Conservation (phyloP, 2,113 vertebrate genomes). For the Hepsetus odoe region DNA sequence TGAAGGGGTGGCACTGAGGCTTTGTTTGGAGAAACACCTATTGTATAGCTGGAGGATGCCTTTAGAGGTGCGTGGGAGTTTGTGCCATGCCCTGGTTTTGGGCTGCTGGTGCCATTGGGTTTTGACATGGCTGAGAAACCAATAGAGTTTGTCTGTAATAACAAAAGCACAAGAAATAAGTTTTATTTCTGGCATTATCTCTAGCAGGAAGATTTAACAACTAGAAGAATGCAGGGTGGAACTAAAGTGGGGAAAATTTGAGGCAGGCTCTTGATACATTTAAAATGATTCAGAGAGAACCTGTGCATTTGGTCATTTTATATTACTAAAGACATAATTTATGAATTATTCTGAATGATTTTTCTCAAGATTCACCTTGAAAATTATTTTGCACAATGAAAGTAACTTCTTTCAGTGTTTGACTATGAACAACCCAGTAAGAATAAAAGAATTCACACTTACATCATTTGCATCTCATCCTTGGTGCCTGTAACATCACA, state of each 20-base stretch:
- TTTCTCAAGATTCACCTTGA: no score
- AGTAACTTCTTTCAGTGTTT: no score
- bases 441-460: no score
- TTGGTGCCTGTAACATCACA: not conserved
- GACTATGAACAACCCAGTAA: no score
- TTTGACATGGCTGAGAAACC: slow-evolving; percentile 47
- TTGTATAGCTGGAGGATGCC: slow-evolving; percentile 30
- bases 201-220: not conserved
- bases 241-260: no score
- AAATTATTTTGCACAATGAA: no score
- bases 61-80: slow-evolving; percentile 9
- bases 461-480: not conserved
- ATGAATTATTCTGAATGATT: no score
- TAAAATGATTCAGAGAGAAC: no score
- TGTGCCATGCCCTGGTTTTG: slow-evolving; percentile 35
- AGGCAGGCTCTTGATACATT: no score
- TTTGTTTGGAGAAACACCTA: not conserved
- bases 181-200: not conserved
- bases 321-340: no score
- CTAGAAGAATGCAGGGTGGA: no score
- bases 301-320: no score
- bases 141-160: slow-evolving; percentile 46
- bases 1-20: slow-evolving; percentile 18
- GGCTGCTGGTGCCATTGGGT: slow-evolving; percentile 66
- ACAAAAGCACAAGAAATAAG: not conserved